These are phyloP conservation scores for Oryzias javanicus DNA, from an alignment of 2,113 vertebrate species.

Conservation along the genomic window DNA sequence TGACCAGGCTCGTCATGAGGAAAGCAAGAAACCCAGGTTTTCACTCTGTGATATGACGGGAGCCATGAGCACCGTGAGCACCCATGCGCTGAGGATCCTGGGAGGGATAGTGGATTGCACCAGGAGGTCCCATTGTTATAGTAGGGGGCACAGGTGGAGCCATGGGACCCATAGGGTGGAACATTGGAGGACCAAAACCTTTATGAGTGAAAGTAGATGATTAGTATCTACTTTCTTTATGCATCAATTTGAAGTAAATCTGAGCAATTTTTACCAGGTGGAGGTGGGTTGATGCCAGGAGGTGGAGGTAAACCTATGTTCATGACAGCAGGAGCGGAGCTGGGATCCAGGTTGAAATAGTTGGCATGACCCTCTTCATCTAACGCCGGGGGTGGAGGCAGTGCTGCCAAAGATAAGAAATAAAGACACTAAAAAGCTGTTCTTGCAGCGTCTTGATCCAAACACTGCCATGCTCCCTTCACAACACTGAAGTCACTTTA, in stretches of 20 bases:
- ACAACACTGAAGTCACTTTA: not conserved
- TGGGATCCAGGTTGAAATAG: constrained; percentile 91
- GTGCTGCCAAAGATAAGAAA: constrained; percentile 71
- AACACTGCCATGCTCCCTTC: not conserved
- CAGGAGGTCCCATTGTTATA: constrained; percentile 90
- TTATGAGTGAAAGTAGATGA: constrained; percentile 6
- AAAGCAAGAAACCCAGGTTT: constrained; percentile 10
- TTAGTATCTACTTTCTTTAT: not conserved
- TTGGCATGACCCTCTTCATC: constrained; percentile 92
- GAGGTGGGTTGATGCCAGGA: constrained; percentile 87
- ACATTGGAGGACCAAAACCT: constrained; percentile 89
- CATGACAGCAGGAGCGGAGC: constrained; percentile 85
- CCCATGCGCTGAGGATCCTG: constrained; percentile 97
- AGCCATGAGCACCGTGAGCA: constrained; percentile 83
- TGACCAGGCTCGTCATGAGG: constrained; percentile 7
- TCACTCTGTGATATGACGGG: constrained; percentile 75
- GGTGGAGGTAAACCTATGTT: constrained; percentile 91
- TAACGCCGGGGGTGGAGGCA: constrained; percentile 87
- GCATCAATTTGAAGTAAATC: not conserved
- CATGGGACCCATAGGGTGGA: constrained; percentile 86
- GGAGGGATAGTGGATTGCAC: constrained; percentile 94
- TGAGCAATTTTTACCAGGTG: constrained; percentile 80
- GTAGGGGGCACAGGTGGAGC: constrained; percentile 83
- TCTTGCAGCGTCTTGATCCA: not conserved
- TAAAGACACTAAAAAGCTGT: not conserved